Evolutionary conservation across 2,113 vertebrate genomes (phyloP), one percentile per base, ranked within the genome.

Genomic region (Charina bottae): DNA sequence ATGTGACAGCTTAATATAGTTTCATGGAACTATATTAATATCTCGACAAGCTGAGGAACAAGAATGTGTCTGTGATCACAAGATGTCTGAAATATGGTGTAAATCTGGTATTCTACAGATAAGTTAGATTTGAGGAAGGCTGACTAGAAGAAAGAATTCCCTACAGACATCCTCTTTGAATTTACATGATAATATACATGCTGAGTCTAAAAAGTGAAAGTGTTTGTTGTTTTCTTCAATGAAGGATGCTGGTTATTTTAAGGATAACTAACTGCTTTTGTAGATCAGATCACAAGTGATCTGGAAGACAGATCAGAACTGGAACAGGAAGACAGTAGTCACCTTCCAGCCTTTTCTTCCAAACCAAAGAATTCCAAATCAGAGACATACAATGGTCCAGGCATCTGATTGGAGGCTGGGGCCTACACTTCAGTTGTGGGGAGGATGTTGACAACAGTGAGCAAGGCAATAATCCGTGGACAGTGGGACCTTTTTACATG

Each of bases 1-100:
- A 88, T 64, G 59, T 84, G 89, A 84, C 64, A 83, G 42, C 62
- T 87, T 28, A 37, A 42, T 90, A 90, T 55, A 55, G n/a, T 68
- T 83, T 86, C 49, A 91, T 53, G 37, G 84, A 86, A 68, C 83
- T 59, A 68, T 59, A 37, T 68, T n/a, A n/a, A 91, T 55, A 86
- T 91, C 90, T 86, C 26, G 21, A 91, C 84, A 86, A 64, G 46
- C 12, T 24, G 49, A 64, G 21, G 49, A 24, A 85, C 49, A 56
- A 42, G 59, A 86, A 68, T 54, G 62, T 91, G 49, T 55, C 60
- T 24, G n/a, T 68, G n/a, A 85, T 8, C 37, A 19, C 37, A 9
- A 46, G 46, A 64, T n/a, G 17, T 37, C 59, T 91, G 83, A 59
- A 54, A 6, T 85, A 24, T 33, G 0, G 56, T n/a, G 21, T 85